Percentiles rank a stretch among this genome's conserved stretches.
phyloP scores from a whole-genome alignment of 2,113 vertebrate species.

The Osmerus mordax region DNA sequence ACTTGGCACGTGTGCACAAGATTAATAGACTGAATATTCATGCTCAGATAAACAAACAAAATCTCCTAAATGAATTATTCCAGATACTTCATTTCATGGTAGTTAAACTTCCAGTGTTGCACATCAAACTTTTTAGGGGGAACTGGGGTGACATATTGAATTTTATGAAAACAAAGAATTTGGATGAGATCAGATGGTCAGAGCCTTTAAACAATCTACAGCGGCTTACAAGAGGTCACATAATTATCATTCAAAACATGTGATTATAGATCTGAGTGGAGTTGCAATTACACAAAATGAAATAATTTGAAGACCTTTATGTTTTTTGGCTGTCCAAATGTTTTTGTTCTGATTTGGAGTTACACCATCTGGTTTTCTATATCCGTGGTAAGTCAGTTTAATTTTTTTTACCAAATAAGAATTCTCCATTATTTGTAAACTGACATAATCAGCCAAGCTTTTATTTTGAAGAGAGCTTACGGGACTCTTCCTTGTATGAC shows the following conservation, averaged over 20 bases:
- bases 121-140: background rate
- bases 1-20: background rate
- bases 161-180: background rate
- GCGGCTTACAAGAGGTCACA: no score
- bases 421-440: background rate
- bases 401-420: no score
- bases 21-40: conserved; percentile 17
- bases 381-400: no score
- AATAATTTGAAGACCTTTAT: conserved; percentile 6
- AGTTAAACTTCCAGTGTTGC: background rate
- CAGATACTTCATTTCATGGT: conserved; percentile 21
- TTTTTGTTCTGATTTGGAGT: no score
- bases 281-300: background rate
- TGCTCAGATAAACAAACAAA: conserved; percentile 19
- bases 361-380: no score
- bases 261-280: background rate
- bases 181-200: background rate
- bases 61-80: conserved; percentile 2
- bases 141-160: background rate
- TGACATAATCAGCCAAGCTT: background rate
- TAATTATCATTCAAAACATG: background rate
- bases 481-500: background rate
- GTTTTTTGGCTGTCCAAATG: background rate
- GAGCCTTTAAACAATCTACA: no score
- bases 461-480: background rate